These are phyloP conservation scores for Ellobium chinense DNA, from an alignment of 2,888 invertebrate species.

Conservation along the genomic window DNA sequence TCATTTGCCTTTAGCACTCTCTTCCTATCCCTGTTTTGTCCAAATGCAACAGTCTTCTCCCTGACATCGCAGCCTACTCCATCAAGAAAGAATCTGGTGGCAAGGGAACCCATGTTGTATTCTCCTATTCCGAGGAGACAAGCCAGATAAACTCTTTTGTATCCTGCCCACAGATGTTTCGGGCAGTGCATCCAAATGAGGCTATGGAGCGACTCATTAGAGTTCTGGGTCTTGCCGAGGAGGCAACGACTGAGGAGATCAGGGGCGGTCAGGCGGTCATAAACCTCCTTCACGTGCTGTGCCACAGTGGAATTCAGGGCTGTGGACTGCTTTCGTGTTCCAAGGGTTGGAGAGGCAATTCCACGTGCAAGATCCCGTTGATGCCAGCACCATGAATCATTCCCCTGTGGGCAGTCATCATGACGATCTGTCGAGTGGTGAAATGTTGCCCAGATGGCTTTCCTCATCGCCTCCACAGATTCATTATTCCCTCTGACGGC, in stretches of 20 bases:
- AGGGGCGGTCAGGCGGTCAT: background rate
- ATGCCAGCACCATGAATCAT: constrained; percentile 39
- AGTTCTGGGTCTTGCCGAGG: background rate
- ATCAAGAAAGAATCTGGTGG: background rate
- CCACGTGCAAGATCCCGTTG: background rate
- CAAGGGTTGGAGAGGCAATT: background rate
- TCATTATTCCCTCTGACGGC: background rate
- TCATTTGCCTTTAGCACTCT: background rate
- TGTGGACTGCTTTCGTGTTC: background rate
- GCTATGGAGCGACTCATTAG: background rate
- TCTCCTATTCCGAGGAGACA: background rate
- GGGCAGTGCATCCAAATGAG: background rate
- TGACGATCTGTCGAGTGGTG: constrained; percentile 38
- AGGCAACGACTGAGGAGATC: background rate
- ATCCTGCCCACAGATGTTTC: background rate
- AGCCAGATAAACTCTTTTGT: background rate
- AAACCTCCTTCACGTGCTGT: background rate
- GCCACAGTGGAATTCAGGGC: background rate
- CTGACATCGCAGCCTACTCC: background rate
- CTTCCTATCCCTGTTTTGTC: background rate
- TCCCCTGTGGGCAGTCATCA: constrained; percentile 23
- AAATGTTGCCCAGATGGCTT: constrained; percentile 38
- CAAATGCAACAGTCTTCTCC: background rate
- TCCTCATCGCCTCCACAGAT: constrained; percentile 6
- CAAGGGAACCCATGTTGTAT: background rate